Base-by-base conservation (phyloP, 2,797 vertebrate genomes). In the Pangasius krempfi region DNA sequence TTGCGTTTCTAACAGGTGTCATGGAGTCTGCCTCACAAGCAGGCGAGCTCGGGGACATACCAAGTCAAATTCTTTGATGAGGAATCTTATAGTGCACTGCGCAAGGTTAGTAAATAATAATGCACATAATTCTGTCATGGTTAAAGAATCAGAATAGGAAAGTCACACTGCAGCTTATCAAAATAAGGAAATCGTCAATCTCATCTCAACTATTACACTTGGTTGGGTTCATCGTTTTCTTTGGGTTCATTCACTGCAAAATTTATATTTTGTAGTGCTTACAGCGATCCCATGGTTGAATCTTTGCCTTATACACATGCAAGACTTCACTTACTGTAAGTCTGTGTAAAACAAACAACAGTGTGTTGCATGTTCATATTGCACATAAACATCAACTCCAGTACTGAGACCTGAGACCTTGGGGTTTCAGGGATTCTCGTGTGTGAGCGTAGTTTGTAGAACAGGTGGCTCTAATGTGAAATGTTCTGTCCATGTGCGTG, bases 21-120 rank as follows among this genome's bases (percentile, higher is more conserved):
- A 12, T 98, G 98, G 98, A 98, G 98, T 91, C 93, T 97, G 90
- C 97, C 97, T 86, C 98, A 98, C 92, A 98, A 97, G 91, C 96
- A 95, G 68, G 97, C 97, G 88, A 96, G 95, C 16, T 98, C 97
- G 1, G 98, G 98, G 70, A 97, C 97, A 58, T 97, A 98, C 58
- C 96, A 97, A 90, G 98, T 98, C 78, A 98, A 97, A 90, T 98
- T 99, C 95, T 98, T 98, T 0, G 98, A 99, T 1, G 98, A 98
- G 91, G 98, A 98, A 89, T 98, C 98, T 4, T 98, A 98, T 91
- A 98, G 98, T 60, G 92, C 96, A 62, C 93, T 98, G 87, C 96
- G 98, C 88, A 98, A 98, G 96, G 98, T 96, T 50, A 4, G 86
- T 80, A n/a, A 30, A 56, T 58, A 73, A 75, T 86, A 30, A 16